Conservation (phyloP, 2,888 invertebrate genomes). For the Cryptophagus acutangulus region DNA sequence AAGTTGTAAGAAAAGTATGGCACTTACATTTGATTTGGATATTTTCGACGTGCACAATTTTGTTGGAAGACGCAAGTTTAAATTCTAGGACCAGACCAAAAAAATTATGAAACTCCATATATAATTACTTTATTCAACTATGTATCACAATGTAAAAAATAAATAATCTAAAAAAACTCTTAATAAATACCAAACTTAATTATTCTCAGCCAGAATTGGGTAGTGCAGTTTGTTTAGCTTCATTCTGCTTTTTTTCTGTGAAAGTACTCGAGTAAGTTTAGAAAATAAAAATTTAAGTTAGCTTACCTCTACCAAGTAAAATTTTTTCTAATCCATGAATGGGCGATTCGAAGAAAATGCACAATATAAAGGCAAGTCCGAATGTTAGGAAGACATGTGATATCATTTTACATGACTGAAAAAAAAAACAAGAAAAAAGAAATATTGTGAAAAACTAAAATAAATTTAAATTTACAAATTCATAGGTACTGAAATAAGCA, state of each 20-base stretch:
- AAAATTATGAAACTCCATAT: too few relatives aligned
- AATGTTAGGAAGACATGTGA: slow-evolving; percentile 61
- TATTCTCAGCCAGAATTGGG: not conserved
- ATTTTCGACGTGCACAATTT: too few relatives aligned
- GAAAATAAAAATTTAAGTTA: slow-evolving; percentile 39
- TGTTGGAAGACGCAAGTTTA: too few relatives aligned
- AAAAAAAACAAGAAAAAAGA: slow-evolving; percentile 14
- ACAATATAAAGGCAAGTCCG: slow-evolving; percentile 57
- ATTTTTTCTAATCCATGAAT: slow-evolving; percentile 66
- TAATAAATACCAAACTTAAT: not conserved
- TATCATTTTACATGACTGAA: slow-evolving; percentile 55
- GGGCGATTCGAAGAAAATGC: slow-evolving; percentile 66
- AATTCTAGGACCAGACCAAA: too few relatives aligned
- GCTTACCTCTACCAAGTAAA: slow-evolving; percentile 49
- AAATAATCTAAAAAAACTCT: slow-evolving; percentile 2
- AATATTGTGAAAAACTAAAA: not conserved
- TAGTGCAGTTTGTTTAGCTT: not conserved
- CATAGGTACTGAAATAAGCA: slow-evolving; percentile 56
- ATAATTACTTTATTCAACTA: too few relatives aligned
- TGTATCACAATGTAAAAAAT: not conserved
- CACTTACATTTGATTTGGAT: too few relatives aligned
- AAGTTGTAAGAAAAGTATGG: too few relatives aligned
- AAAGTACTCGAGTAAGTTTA: too few relatives aligned
- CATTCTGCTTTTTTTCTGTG: not conserved
- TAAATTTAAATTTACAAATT: slow-evolving; percentile 53